phyloP scores from a whole-genome alignment of 2,888 invertebrate species.

The Limnephilus lunatus region DNA sequence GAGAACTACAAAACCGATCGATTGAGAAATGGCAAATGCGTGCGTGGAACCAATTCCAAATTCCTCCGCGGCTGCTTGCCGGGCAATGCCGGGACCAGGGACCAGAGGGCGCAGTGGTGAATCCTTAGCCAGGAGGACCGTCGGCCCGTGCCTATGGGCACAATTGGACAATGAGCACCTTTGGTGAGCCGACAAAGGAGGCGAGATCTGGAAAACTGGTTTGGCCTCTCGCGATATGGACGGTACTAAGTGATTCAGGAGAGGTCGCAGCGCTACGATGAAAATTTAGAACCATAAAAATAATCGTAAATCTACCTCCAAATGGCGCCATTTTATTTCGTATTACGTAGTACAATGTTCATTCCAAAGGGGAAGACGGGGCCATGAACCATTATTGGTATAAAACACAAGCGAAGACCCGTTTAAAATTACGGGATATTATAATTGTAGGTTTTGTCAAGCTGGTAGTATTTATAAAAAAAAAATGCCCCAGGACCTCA shows the following conservation, averaged over 20 bases:
- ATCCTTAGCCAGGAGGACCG: background rate
- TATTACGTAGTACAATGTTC: no score
- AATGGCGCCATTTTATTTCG: no score
- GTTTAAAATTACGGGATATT: no score
- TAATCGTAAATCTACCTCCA: no score
- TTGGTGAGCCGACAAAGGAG: conserved; percentile 36
- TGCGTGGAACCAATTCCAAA: background rate
- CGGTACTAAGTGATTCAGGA: background rate
- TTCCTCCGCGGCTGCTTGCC: background rate
- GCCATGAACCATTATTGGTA: no score
- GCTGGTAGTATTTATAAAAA: no score
- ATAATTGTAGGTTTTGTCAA: no score
- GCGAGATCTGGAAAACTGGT: conserved; percentile 30
- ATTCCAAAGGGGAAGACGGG: no score
- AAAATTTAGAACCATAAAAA: no score
- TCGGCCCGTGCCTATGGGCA: conserved; percentile 15
- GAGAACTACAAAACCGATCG: background rate
- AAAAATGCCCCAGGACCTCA: no score
- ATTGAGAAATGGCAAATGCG: background rate
- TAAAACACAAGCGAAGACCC: no score
- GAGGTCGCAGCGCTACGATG: background rate
- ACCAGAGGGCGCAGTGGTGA: background rate
- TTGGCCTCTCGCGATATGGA: conserved; percentile 13
- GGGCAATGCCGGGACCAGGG: background rate
- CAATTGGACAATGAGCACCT: conserved; percentile 37